phyloP scores from a whole-genome alignment of 2,113 vertebrate species.

The Zosterops lateralis region DNA sequence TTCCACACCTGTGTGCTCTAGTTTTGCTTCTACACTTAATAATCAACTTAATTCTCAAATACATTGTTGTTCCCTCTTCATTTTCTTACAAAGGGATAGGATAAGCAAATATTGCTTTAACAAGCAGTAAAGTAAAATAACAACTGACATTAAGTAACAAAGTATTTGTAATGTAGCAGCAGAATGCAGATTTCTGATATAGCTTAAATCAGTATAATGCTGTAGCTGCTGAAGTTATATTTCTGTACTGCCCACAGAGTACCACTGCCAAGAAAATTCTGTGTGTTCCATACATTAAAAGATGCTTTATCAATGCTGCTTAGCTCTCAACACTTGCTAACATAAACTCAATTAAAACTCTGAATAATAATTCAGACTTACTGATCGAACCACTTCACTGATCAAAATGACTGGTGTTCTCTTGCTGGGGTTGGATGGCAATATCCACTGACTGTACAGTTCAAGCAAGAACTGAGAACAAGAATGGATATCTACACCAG shows the following conservation, averaged over 20 bases:
- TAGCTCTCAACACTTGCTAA: background rate
- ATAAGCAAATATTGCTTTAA: background rate
- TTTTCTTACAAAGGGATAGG: background rate
- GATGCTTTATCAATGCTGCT: background rate
- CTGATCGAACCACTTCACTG: conserved; percentile 95
- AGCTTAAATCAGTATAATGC: background rate
- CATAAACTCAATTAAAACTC: background rate
- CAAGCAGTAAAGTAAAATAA: background rate
- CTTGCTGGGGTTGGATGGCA: conserved; percentile 84
- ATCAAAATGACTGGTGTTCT: conserved; percentile 89
- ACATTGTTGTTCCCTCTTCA: background rate
- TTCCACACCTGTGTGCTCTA: background rate
- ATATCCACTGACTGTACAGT: conserved; percentile 96
- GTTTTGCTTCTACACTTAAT: background rate
- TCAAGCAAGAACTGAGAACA: conserved; percentile 97
- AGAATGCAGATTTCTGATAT: background rate
- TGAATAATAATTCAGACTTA: conserved; percentile 68
- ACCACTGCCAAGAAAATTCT: background rate
- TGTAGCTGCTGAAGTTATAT: background rate
- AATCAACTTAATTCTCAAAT: background rate
- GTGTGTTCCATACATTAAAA: background rate
- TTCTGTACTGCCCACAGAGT: background rate
- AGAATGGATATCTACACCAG: conserved; percentile 97
- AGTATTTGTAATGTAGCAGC: background rate
- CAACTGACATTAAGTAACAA: background rate